Base-by-base conservation (phyloP, 2,888 invertebrate genomes). In the Heliconius erato region DNA sequence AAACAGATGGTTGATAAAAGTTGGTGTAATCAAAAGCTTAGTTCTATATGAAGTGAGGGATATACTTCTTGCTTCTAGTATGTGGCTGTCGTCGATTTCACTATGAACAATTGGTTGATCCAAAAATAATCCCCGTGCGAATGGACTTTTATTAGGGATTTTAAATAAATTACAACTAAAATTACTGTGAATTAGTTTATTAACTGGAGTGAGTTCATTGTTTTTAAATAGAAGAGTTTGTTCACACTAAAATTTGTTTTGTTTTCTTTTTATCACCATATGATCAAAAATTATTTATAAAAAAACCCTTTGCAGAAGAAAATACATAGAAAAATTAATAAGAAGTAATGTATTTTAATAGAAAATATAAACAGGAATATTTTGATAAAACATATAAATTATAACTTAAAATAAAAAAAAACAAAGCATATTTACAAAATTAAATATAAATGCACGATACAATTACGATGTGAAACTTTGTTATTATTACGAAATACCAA, bases 41-140 rank as follows among this genome's bases (percentile, higher is more conserved):
- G 49, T 67, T 67, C n/a, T 54, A 54, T 80, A 81, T 86, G 86
- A 85, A 84, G 26, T 72, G 3, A 63, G n/a, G n/a, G 32, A 32
- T 63, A 63, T 63, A 63, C 63, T n/a, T 12, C 3, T 63, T 12
- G n/a, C 63, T n/a, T 63, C n/a, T 26, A 26, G 14, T 26, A 16
- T 81, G 79, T 67, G 74, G 74, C 80, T 83, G 84, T 85, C 85
- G 80, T 81, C 82, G 68, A 83, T 84, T 85, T 85, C 44, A 44
- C 26, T 72, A 83, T 84, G 86, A 86, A 86, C 82, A 83, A 85
- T 83, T 87, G 86, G 84, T 85, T 84, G 79, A 77, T 69, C 82
- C 85, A 84, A 59, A 83, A 85, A 83, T 89, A 90, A 90, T 88
- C 90, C 82, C 84, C 88, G 89, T 90, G 90, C 78, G 90, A 90